Percentiles rank a stretch among this genome's conserved stretches.
These are phyloP conservation scores for Luperina nickerlii DNA, from an alignment of 2,888 invertebrate species.

Conservation along the genomic window DNA sequence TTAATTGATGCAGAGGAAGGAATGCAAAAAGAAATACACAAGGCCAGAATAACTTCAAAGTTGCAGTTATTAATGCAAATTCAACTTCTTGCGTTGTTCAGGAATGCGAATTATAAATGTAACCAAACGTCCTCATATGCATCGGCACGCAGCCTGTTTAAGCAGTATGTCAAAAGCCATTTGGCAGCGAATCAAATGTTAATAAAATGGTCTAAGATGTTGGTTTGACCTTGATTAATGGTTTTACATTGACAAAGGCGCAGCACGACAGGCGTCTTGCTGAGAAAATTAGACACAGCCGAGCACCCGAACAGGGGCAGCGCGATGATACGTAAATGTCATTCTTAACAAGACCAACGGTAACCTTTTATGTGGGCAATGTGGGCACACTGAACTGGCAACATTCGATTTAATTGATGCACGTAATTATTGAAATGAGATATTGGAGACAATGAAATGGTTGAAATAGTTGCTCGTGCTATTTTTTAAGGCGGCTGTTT, in stretches of 20 bases:
- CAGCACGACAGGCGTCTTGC: slow-evolving; percentile 83
- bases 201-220: slow-evolving; percentile 74
- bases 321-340: slow-evolving; percentile 73
- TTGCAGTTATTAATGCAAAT: slow-evolving; percentile 56
- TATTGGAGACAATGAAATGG: slow-evolving; percentile 7
- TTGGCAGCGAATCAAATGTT: slow-evolving; percentile 78
- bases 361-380: slow-evolving; percentile 49
- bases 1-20: slow-evolving; percentile 9
- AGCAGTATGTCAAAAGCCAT: slow-evolving; percentile 49
- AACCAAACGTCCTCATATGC: slow-evolving; percentile 39
- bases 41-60: slow-evolving; percentile 35
- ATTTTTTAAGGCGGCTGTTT: not conserved
- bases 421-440: slow-evolving; percentile 32
- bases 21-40: slow-evolving; percentile 18
- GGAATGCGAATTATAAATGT: slow-evolving; percentile 54
- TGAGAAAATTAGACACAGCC: slow-evolving; percentile 83
- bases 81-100: slow-evolving; percentile 34
- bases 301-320: slow-evolving; percentile 71
- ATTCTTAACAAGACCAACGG: slow-evolving; percentile 69
- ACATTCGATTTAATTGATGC: slow-evolving; percentile 33
- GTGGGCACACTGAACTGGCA: slow-evolving; percentile 23
- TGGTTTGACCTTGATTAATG: slow-evolving; percentile 88
- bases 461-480: not conserved
- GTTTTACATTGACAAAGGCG: slow-evolving; percentile 81
- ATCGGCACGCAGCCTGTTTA: slow-evolving; percentile 41